Evolutionary conservation across 2,113 vertebrate species (phyloP), one percentile per base, ranked within the genome.

Genomic region (Scomber japonicus): DNA sequence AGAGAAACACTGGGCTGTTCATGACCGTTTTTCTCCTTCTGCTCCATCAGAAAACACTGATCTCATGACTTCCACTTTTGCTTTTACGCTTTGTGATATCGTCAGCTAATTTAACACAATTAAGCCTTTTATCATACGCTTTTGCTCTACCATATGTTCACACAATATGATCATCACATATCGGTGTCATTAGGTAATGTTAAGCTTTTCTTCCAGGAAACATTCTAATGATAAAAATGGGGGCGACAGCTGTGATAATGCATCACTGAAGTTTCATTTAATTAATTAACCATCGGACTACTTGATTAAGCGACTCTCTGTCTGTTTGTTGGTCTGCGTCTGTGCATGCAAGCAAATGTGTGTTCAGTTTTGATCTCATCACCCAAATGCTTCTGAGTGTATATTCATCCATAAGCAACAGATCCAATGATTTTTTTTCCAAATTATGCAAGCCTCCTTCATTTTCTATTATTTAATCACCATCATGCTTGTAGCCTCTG

Each of bases 271-370:
- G 2, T 82, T 74, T 87, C 64, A 71, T 76, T 89, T 48, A 13
- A 27, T 80, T 85, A 81, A 75, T 78, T 82, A 89, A 80, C 92
- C 27, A 82, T 73, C 62, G 12, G 4, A 31, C 21, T 71, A 49
- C 57, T 67, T 90, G 79, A 83, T 87, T 86, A 54, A 75, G 27
- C 12, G 40, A 64, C 44, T 72, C 15, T 63, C 11, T 65, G n/a
- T 50, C 19, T 51, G 14, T 74, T 6, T 46, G 10, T 51, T 6
- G 59, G 40, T 62, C 14, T 64, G 35, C 21, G 46, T 56, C 11
- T 7, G 9, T 71, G 55, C 54, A 3, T 62, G 15, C 15, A 66
- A 21, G 2, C 1, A 35, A 27, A 48, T 4, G 30, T 0, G 15
- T 56, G 0, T 64, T 3, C 17, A 2, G 1, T 31, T 79, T 46